phyloP scores from a whole-genome alignment of 2,113 vertebrate genomes.

The Datnioides undecimradiatus region DNA sequence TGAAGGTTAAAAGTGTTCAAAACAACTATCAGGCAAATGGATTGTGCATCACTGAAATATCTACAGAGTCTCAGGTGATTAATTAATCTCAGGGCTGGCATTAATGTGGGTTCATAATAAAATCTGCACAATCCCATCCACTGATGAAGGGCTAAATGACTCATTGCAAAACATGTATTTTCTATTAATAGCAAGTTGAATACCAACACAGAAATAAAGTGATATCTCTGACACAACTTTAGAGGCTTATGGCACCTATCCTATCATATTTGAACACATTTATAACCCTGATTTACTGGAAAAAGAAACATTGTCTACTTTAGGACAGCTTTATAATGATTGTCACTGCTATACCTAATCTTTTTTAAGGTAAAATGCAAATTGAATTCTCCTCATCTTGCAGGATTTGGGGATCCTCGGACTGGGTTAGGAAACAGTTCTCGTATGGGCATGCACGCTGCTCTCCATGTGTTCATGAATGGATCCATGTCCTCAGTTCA shows the following conservation, averaged over 20 bases:
- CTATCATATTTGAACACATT: not conserved
- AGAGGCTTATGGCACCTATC: not conserved
- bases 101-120: not conserved
- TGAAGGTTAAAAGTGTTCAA: not conserved
- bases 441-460: constrained; percentile 88
- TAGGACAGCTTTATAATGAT: not conserved
- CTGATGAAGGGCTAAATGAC: not conserved
- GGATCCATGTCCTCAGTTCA: constrained; percentile 96
- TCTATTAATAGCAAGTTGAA: not conserved
- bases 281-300: not conserved
- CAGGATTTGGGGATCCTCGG: constrained; percentile 91
- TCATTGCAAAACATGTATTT: not conserved
- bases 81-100: not conserved
- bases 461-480: constrained; percentile 95
- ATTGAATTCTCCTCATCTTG: not conserved
- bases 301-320: not conserved
- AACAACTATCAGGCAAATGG: not conserved
- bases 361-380: not conserved
- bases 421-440: constrained; percentile 86
- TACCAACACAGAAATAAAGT: not conserved
- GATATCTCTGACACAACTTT: not conserved
- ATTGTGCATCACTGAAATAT: not conserved
- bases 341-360: not conserved
- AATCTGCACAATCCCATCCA: not conserved
- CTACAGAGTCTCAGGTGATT: too few relatives aligned